These are phyloP conservation scores for Cardiocondyla obscurior DNA, from an alignment of 1,140 invertebrate genomes.

Conservation along the genomic window DNA sequence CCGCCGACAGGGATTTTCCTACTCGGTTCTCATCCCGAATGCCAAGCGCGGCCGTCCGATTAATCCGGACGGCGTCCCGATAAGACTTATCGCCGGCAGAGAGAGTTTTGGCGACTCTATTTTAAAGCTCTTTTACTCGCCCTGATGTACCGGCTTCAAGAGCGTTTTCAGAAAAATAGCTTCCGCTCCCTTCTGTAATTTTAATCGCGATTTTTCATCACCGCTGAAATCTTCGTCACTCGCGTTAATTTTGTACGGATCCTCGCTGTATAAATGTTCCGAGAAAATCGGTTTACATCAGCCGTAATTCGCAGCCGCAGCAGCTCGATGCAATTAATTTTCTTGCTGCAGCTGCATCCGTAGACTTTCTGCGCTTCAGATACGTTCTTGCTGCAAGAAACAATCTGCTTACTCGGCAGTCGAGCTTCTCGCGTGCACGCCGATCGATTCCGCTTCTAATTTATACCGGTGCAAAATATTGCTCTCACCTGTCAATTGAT, in stretches of 20 bases:
- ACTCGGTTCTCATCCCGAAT: slow-evolving; percentile 76
- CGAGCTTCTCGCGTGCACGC: slow-evolving; percentile 30
- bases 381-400: slow-evolving; percentile 48
- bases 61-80: slow-evolving; percentile 49
- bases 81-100: slow-evolving; percentile 22
- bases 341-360: slow-evolving; percentile 67
- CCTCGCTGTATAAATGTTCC: slow-evolving; percentile 55
- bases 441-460: slow-evolving; percentile 35
- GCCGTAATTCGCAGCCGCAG: slow-evolving; percentile 68
- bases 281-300: slow-evolving; percentile 64
- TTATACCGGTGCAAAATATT: slow-evolving; percentile 20
- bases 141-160: not conserved
- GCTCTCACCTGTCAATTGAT: slow-evolving; percentile 12
- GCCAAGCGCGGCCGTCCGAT: slow-evolving; percentile 32
- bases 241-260: slow-evolving; percentile 42
- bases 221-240: slow-evolving; percentile 1
- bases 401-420: slow-evolving; percentile 46
- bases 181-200: not conserved
- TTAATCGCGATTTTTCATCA: not conserved
- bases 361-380: slow-evolving; percentile 67
- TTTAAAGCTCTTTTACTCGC: not conserved
- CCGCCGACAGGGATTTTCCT: slow-evolving; percentile 76
- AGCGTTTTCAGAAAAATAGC: not conserved
- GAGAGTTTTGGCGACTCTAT: slow-evolving; percentile 22
- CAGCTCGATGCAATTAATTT: slow-evolving; percentile 68